Evolutionary conservation across 2,797 vertebrate species (phyloP).

Genomic region (Esox lucius): DNA sequence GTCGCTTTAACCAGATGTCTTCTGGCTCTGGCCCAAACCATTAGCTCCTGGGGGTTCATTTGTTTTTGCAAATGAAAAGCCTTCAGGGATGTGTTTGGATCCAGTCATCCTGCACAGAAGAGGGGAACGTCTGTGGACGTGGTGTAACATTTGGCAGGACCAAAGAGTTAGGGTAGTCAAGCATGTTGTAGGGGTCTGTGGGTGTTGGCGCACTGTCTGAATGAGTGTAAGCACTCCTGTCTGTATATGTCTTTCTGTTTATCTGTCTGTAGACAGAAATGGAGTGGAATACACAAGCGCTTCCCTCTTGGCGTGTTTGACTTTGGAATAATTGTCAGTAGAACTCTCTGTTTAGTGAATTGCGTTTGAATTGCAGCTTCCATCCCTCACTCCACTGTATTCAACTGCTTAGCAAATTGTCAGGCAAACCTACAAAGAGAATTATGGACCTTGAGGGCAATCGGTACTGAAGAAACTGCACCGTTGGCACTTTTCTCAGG

Average conservation of each 20-base stretch:
- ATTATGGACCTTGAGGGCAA: slow-evolving; percentile 70
- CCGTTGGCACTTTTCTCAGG: slow-evolving; percentile 73
- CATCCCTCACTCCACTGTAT: slow-evolving; percentile 53
- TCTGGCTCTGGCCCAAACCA: no score
- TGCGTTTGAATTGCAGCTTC: slow-evolving; percentile 37
- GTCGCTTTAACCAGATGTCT: no score
- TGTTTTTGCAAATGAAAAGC: neutral
- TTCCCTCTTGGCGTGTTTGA: slow-evolving; percentile 27
- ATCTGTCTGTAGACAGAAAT: slow-evolving; percentile 12
- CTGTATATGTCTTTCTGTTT: neutral
- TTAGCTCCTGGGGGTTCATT: neutral
- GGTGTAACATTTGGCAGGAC: neutral
- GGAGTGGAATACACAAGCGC: slow-evolving; percentile 37
- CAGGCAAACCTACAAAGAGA: slow-evolving; percentile 74
- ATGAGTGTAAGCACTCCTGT: neutral
- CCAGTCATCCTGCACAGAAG: neutral
- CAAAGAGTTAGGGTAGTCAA: neutral
- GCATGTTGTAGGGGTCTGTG: neutral
- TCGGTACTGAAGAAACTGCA: slow-evolving; percentile 70
- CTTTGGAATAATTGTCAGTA: slow-evolving; percentile 31
- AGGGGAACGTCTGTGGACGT: neutral
- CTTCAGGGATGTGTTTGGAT: neutral
- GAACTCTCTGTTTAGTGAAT: slow-evolving; percentile 37
- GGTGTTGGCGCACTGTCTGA: slow-evolving; percentile 1
- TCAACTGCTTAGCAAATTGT: slow-evolving; percentile 73